Evolutionary conservation across 2,113 vertebrate species (phyloP), one percentile per base, ranked within the genome.

Genomic region (Lutjanus erythropterus): DNA sequence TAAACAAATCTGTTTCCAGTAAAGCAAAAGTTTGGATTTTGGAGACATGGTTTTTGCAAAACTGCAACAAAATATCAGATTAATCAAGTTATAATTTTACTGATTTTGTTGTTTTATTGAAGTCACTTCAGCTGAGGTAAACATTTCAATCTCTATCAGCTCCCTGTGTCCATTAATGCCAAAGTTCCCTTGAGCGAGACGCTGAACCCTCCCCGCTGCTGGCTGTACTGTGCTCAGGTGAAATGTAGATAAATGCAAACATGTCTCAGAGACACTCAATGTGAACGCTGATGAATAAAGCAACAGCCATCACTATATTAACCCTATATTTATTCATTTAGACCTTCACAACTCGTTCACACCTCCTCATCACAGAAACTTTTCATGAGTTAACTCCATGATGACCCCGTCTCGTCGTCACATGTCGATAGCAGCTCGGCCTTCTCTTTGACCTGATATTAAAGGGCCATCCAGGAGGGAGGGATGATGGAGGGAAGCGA

Each of bases 401-500:
- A 65, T 31, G 72, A 42, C 44, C 33, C 31, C 7, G 9, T 64
- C 61, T 62, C 35, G 65, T 71, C 44, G 49, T 80, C 49, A 37
- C 7, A 2, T 76, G 74, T 72, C 62, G 11, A 77, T 70, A n/a
- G 64, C 16, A 6, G 49, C 29, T 42, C 15, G 10, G 75, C 66
- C 62, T 31, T 47, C 49, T 80, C 66, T 75, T 68, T 79, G 76
- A 85, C 69, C 84, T 50, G 58, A 70, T 80, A 73, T 85, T 83
- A 86, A 81, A 80, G 62, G 62, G 50, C 35, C 65, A 12, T 60
- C 59, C 75, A 62, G 83, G 62, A 47, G 74, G 66, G 60, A 60
- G 47, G 47, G 53, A 82, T 87, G 91, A 89, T 88, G 76, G 84
- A 91, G 81, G 65, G 86, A 67, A 71, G 76, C 7, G 29, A 72